phyloP scores from a whole-genome alignment of 2,888 invertebrate species.

The Beris morrisii region DNA sequence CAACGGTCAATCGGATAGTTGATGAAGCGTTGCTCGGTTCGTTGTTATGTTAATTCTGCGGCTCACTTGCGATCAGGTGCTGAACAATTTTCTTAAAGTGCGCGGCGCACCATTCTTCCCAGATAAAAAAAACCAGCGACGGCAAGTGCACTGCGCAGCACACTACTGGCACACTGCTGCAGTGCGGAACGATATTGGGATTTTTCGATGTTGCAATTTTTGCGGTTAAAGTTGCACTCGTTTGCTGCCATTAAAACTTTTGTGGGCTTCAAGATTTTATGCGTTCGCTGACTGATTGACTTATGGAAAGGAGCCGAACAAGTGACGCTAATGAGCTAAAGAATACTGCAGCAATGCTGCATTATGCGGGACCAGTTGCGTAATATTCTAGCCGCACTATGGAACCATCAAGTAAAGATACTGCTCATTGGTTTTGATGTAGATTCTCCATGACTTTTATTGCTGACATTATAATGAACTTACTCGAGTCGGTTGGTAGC shows the following conservation, averaged over 20 bases:
- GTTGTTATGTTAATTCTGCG: slow-evolving; percentile 11
- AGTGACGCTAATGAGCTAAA: slow-evolving; percentile 27
- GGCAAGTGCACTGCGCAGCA: background rate
- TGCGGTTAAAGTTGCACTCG: slow-evolving; percentile 12
- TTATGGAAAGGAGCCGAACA: slow-evolving; percentile 26
- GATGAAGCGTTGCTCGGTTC: slow-evolving; percentile 22
- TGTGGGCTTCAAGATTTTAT: background rate
- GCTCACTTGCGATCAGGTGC: slow-evolving; percentile 17
- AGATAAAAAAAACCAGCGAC: slow-evolving; percentile 6
- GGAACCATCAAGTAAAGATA: no score
- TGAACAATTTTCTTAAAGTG: slow-evolving; percentile 18
- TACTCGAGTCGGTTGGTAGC: no score
- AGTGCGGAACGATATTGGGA: slow-evolving; percentile 1
- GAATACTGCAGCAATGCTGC: slow-evolving; percentile 2
- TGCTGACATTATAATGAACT: no score
- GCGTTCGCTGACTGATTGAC: slow-evolving; percentile 23
- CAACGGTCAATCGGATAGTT: slow-evolving; percentile 20
- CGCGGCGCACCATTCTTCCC: background rate
- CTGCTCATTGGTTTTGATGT: no score
- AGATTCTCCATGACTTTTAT: no score
- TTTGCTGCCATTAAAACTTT: background rate
- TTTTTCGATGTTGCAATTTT: slow-evolving; percentile 2
- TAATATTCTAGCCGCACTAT: no score
- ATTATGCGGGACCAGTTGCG: no score
- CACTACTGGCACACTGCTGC: background rate